These are phyloP conservation scores for Toxostoma redivivum DNA, from an alignment of 2,113 vertebrate genomes.

Conservation along the genomic window DNA sequence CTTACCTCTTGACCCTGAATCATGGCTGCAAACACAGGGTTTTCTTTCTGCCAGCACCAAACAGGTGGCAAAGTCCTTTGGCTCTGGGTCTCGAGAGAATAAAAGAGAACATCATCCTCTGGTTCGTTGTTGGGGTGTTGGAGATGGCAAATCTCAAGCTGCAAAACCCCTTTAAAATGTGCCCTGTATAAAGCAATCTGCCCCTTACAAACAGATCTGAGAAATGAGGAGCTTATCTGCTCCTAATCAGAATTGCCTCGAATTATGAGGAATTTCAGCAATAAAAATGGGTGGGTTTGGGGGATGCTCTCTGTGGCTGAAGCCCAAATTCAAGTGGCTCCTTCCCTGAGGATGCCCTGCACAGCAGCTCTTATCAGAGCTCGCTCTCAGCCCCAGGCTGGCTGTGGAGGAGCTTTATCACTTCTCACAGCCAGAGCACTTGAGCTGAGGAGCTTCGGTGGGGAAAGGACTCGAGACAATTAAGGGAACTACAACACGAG, in stretches of 20 bases:
- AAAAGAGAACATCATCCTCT: neutral
- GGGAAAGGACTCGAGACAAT: slow-evolving; percentile 17
- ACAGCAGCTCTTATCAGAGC: neutral
- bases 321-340: neutral
- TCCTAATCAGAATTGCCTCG: neutral
- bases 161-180: neutral
- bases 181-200: neutral
- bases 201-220: neutral
- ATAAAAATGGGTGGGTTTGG: neutral
- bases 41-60: slow-evolving; percentile 46
- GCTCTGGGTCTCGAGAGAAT: neutral
- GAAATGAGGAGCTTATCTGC: neutral
- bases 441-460: slow-evolving; percentile 18
- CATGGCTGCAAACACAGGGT: slow-evolving; percentile 19
- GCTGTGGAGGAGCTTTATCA: slow-evolving; percentile 18
- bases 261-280: neutral
- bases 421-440: slow-evolving; percentile 6
- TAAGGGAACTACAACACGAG: neutral
- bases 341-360: neutral
- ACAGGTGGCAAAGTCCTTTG: slow-evolving; percentile 68
- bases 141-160: fast-evolving
- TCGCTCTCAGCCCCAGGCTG: neutral
- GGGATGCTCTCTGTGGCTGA: fast-evolving
- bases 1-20: slow-evolving; percentile 78
- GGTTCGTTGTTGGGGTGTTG: fast-evolving